phyloP scores from a whole-genome alignment of 2,888 invertebrate genomes.

The Scaptodrosophila latifasciaeformis region DNA sequence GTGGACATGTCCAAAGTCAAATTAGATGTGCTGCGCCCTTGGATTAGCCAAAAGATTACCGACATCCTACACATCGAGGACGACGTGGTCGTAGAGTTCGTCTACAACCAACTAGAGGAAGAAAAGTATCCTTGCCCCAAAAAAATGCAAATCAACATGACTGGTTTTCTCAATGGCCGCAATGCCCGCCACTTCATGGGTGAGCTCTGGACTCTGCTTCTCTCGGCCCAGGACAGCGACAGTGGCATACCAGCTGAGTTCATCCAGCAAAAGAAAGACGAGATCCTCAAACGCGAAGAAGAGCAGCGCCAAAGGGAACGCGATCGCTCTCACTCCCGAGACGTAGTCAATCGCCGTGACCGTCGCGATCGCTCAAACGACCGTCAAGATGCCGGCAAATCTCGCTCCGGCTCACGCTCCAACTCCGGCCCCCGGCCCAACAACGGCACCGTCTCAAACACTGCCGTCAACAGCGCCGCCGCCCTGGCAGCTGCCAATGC shows the following conservation, averaged over 20 bases:
- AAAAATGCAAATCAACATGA: conserved; percentile 99
- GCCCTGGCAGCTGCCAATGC: conserved; percentile 67
- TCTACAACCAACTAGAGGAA: conserved; percentile 96
- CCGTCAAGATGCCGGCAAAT: conserved; percentile 18
- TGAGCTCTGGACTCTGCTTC: conserved; percentile 95
- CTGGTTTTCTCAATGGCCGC: conserved; percentile 98
- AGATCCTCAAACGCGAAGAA: conserved; percentile 87
- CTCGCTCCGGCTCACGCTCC: conserved; percentile 74
- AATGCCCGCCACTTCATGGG: conserved; percentile 98
- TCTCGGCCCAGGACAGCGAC: conserved; percentile 96
- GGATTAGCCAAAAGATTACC: conserved; percentile 98
- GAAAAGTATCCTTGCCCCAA: conserved; percentile 97
- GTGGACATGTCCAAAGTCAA: conserved; percentile 99
- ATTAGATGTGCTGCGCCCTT: conserved; percentile 97
- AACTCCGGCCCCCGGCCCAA: conserved; percentile 23
- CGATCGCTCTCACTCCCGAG: conserved; percentile 70
- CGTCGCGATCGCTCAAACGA: conserved; percentile 52
- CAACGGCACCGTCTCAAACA: conserved; percentile 32
- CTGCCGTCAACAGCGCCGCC: conserved; percentile 54
- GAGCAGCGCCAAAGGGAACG: conserved; percentile 56
- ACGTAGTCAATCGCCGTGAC: conserved; percentile 66
- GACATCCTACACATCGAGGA: conserved; percentile 98
- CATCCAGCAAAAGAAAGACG: conserved; percentile 96
- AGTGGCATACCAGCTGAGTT: conserved; percentile 96
- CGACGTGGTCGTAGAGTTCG: conserved; percentile 98